Evolutionary conservation across 2,888 invertebrate genomes (phyloP).

Genomic region (Tenthredo livida): DNA sequence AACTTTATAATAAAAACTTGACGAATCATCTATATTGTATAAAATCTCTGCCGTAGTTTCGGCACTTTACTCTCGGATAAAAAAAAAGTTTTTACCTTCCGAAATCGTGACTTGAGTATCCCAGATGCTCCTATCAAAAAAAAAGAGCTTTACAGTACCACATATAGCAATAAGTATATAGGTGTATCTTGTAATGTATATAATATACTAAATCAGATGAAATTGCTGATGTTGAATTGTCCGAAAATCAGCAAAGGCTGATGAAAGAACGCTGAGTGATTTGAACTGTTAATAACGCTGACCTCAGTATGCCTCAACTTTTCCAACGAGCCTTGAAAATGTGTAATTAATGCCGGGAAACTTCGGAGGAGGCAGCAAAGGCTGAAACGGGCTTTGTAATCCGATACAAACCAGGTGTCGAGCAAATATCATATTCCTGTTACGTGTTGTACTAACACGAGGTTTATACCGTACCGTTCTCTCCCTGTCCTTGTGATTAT

Average conservation of each 20-base stretch:
- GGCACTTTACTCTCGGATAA: not conserved
- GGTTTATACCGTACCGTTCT: not conserved
- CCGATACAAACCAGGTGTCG: slow-evolving; percentile 12
- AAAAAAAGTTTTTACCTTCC: not conserved
- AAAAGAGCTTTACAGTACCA: not conserved
- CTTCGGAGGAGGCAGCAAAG: not conserved
- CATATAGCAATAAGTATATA: not conserved
- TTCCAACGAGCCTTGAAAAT: slow-evolving; percentile 15
- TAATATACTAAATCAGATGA: not conserved
- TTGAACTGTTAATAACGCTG: not conserved
- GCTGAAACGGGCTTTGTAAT: slow-evolving; percentile 28
- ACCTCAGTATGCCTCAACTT: not conserved
- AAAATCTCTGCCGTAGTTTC: not conserved
- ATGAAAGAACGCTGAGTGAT: not conserved
- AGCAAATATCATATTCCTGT: slow-evolving; percentile 37
- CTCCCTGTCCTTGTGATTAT: not conserved
- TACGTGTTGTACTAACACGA: not conserved
- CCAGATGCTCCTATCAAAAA: not conserved
- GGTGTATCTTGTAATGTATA: not conserved
- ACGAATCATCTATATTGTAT: not conserved
- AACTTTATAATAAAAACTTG: slow-evolving; percentile 30
- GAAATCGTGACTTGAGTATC: not conserved
- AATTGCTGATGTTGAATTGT: not conserved
- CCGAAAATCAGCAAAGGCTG: not conserved
- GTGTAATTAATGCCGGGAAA: slow-evolving; percentile 20